Evolutionary conservation across 35 echinoderm and acorn worm species (phyloP).

Genomic region (Heliocidaris erythrogramma): DNA sequence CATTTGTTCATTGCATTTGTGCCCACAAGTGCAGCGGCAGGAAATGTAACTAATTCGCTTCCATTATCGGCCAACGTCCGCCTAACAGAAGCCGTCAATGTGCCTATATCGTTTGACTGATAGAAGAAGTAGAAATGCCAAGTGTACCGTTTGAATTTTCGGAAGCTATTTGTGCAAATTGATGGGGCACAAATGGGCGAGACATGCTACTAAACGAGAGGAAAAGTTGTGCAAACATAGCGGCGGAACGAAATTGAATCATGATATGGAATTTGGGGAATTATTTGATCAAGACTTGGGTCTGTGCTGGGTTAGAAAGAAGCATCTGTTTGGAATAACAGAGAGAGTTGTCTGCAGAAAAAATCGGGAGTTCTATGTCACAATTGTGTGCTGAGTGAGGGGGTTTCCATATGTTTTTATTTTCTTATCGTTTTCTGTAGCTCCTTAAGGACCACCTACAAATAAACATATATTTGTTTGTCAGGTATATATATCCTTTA

Average conservation of each 20-base stretch:
- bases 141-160: not conserved
- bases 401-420: not conserved
- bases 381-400: not conserved
- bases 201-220: slow-evolving; percentile 16
- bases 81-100: not conserved
- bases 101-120: not conserved
- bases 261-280: slow-evolving; percentile 17
- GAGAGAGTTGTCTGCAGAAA: not conserved
- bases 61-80: not conserved
- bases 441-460: not conserved
- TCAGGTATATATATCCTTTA: too few species aligned
- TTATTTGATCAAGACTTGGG: not conserved
- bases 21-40: not conserved
- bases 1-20: not conserved
- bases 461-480: too few species aligned
- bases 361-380: not conserved
- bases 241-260: not conserved
- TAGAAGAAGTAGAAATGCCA: not conserved
- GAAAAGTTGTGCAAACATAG: not conserved
- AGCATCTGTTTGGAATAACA: not conserved
- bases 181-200: not conserved
- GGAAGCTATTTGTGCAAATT: not conserved
- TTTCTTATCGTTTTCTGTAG: not conserved
- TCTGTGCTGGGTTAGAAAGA: not conserved
- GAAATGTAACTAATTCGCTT: slow-evolving; percentile 18